These are phyloP conservation scores for Alethe diademata DNA, from an alignment of 2,113 vertebrate genomes.

Conservation along the genomic window DNA sequence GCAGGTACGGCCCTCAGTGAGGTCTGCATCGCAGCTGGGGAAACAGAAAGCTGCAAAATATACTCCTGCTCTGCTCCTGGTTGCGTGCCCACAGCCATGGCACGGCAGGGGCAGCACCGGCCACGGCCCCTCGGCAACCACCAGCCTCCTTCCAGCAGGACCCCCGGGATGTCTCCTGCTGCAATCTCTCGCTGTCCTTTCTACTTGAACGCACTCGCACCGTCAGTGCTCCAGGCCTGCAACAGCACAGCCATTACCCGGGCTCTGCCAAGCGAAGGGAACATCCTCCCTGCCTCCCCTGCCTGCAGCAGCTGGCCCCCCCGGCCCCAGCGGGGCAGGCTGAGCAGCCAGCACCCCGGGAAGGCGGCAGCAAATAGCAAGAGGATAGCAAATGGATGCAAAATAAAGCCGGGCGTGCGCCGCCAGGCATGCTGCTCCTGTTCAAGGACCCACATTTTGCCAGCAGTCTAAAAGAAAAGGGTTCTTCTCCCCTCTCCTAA, in stretches of 20 bases:
- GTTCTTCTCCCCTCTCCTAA: background rate
- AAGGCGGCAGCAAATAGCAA: background rate
- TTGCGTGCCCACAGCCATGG: fast-evolving
- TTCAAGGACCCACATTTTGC: background rate
- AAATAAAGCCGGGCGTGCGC: background rate
- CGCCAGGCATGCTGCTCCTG: background rate
- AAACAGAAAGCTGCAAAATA: background rate
- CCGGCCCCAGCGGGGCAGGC: background rate
- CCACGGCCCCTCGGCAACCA: fast-evolving
- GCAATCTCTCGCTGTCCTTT: background rate
- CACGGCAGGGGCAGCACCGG: fast-evolving
- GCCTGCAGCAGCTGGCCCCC: slow-evolving; percentile 4
- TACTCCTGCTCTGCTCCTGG: background rate
- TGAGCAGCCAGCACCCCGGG: background rate
- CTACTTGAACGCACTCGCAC: background rate
- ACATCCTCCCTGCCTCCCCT: background rate
- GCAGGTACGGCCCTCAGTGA: background rate
- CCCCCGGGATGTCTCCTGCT: background rate
- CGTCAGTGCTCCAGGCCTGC: background rate
- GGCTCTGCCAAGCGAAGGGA: background rate
- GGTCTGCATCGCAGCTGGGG: background rate
- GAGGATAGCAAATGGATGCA: slow-evolving; percentile 16
- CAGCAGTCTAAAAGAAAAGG: background rate
- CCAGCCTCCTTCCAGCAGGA: background rate
- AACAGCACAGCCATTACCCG: background rate